A percentile compares a stretch with the other conserved stretches of the same genome.
phyloP scores from a whole-genome alignment of 2,888 invertebrate genomes.

The Ashinkailepas kermadecensis region DNA sequence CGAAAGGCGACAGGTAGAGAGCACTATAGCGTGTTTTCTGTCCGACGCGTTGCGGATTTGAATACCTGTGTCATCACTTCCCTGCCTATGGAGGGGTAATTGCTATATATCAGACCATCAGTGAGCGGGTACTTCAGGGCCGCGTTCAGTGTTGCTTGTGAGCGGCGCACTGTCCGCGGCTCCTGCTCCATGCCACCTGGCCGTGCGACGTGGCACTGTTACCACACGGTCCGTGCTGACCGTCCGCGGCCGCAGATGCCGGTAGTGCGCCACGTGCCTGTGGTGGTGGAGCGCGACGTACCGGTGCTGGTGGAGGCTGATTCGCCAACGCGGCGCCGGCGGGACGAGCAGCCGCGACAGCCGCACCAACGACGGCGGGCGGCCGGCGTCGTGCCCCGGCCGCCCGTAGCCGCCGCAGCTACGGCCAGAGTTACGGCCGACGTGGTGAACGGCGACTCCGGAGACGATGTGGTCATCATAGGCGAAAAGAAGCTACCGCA shows the following conservation, averaged over 20 bases:
- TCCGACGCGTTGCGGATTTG: too few relatives aligned
- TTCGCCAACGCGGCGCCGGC: constrained; percentile 26
- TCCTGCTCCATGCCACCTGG: too few relatives aligned
- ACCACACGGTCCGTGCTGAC: neutral
- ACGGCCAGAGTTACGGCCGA: neutral
- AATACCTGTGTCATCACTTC: too few relatives aligned
- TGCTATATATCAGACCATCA: too few relatives aligned
- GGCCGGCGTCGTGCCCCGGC: neutral
- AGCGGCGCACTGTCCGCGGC: too few relatives aligned
- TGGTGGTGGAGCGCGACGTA: constrained; percentile 27
- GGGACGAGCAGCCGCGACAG: neutral
- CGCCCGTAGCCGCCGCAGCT: neutral
- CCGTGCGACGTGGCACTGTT: neutral
- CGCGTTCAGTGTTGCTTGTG: too few relatives aligned
- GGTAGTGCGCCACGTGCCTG: constrained; percentile 25
- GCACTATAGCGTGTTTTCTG: too few relatives aligned
- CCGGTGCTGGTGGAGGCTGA: constrained; percentile 27
- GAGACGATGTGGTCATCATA: neutral
- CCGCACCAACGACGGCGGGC: neutral
- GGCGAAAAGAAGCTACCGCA: neutral
- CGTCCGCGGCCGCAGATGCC: neutral
- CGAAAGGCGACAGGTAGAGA: too few relatives aligned
- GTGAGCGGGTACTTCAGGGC: too few relatives aligned
- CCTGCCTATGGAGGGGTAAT: too few relatives aligned
- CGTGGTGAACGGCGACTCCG: too few relatives aligned